phyloP scores from a whole-genome alignment of 1,140 invertebrate genomes.

The Sinonovacula constricta region DNA sequence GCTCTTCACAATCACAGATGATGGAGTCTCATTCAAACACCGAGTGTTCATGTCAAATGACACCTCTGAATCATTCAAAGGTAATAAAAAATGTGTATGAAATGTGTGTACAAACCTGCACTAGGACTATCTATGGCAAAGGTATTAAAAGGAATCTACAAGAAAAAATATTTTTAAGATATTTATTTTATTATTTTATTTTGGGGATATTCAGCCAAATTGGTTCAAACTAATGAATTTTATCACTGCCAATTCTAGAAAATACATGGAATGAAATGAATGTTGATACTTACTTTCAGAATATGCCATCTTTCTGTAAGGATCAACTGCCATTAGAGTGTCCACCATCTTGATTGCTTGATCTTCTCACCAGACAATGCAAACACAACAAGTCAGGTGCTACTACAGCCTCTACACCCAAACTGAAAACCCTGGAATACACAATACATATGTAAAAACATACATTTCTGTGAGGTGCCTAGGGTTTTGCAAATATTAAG shows the following conservation, averaged over 20 bases:
- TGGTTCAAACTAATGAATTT: neutral
- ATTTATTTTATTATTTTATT: neutral
- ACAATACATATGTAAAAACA: too few relatives aligned
- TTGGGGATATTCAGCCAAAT: too few relatives aligned
- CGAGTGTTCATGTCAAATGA: slow-evolving; percentile 67
- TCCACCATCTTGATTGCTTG: slow-evolving; percentile 53
- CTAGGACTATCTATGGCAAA: too few relatives aligned
- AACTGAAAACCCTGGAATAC: too few relatives aligned
- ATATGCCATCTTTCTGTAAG: slow-evolving; percentile 70
- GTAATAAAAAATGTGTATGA: too few relatives aligned
- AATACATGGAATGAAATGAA: neutral
- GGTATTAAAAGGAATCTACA: neutral
- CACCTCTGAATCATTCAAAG: slow-evolving; percentile 54
- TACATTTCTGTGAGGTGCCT: too few relatives aligned
- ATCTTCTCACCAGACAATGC: too few relatives aligned
- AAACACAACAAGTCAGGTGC: too few relatives aligned
- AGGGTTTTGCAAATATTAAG: too few relatives aligned
- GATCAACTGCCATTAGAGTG: slow-evolving; percentile 62
- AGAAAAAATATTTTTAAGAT: neutral
- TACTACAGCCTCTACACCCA: too few relatives aligned
- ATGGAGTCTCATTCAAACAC: slow-evolving; percentile 38
- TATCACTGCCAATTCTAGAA: neutral
- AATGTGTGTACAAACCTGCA: too few relatives aligned
- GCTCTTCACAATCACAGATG: slow-evolving; percentile 29
- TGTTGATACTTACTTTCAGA: slow-evolving; percentile 64